A percentile compares a stretch with the other conserved stretches of the same genome.
These are phyloP conservation scores for Andrena praecox DNA, from an alignment of 2,888 invertebrate genomes.

Conservation along the genomic window DNA sequence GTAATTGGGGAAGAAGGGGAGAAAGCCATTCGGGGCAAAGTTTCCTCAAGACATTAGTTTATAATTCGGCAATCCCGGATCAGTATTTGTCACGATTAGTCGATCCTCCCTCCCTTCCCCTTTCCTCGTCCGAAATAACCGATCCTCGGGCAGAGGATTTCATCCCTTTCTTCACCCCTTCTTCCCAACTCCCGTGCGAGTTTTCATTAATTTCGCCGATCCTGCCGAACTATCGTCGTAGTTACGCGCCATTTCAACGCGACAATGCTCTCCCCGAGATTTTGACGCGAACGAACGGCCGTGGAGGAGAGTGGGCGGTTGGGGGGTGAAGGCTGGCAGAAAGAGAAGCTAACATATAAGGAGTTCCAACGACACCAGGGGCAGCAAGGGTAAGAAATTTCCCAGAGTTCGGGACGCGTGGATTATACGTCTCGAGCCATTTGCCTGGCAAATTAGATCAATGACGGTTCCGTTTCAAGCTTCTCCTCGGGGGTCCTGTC, in stretches of 20 bases:
- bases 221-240: conserved; percentile 81
- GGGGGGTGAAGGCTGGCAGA: conserved; percentile 27
- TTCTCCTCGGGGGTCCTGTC: conserved; percentile 39
- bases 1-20: conserved; percentile 71
- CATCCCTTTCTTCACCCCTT: conserved; percentile 71
- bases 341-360: conserved; percentile 66
- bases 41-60: conserved; percentile 83
- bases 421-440: conserved; percentile 81
- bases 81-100: conserved; percentile 85
- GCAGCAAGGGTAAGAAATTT: conserved; percentile 69
- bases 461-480: conserved; percentile 58
- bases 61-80: conserved; percentile 84
- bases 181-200: conserved; percentile 70
- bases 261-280: conserved; percentile 78
- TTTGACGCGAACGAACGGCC: conserved; percentile 69
- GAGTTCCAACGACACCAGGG: conserved; percentile 69
- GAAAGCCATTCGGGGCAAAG: conserved; percentile 76
- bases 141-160: conserved; percentile 48
- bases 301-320: neutral
- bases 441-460: conserved; percentile 75
- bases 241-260: conserved; percentile 82
- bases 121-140: conserved; percentile 52
- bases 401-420: conserved; percentile 61
- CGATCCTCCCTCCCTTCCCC: conserved; percentile 66
- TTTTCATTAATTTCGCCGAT: conserved; percentile 83